These are phyloP conservation scores for Syngnathus floridae DNA, from an alignment of 2,113 vertebrate species.

Conservation along the genomic window DNA sequence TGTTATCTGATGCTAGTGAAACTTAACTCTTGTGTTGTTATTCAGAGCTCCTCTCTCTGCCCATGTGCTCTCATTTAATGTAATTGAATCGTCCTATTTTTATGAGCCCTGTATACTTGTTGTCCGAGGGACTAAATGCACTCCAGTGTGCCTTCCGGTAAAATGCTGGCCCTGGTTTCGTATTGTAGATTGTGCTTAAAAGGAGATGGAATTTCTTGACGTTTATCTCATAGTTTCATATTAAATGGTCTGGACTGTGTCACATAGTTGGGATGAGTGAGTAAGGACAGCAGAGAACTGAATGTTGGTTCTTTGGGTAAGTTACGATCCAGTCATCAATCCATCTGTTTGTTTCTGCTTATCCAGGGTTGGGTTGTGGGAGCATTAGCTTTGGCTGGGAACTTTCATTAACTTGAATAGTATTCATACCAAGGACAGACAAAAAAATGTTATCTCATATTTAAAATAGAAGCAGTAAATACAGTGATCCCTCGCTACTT, in stretches of 20 bases:
- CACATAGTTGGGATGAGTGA: slow-evolving; percentile 9
- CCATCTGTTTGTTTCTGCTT: no score
- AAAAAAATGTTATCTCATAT: no score
- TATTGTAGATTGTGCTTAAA: slow-evolving; percentile 36
- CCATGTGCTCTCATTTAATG: slow-evolving; percentile 35
- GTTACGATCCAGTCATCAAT: no score
- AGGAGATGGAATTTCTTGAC: slow-evolving; percentile 51
- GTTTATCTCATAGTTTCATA: slow-evolving; percentile 41
- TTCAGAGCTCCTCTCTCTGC: slow-evolving; percentile 11
- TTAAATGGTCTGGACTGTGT: slow-evolving; percentile 40
- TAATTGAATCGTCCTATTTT: slow-evolving; percentile 17
- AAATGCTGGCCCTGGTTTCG: slow-evolving; percentile 18
- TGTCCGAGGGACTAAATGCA: neutral
- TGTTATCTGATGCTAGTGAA: slow-evolving; percentile 29
- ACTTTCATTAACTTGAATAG: no score
- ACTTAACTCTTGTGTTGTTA: slow-evolving; percentile 41
- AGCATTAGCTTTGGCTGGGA: no score
- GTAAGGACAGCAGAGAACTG: slow-evolving; percentile 13
- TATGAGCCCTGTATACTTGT: neutral
- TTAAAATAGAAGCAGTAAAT: no score
- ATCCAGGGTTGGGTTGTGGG: no score
- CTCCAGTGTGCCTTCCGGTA: neutral
- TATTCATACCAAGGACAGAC: no score
- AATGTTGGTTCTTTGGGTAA: neutral
- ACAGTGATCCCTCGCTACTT: no score